Evolutionary conservation across 2,797 vertebrate genomes (phyloP).

Genomic region (Epinephelus malabaricus): DNA sequence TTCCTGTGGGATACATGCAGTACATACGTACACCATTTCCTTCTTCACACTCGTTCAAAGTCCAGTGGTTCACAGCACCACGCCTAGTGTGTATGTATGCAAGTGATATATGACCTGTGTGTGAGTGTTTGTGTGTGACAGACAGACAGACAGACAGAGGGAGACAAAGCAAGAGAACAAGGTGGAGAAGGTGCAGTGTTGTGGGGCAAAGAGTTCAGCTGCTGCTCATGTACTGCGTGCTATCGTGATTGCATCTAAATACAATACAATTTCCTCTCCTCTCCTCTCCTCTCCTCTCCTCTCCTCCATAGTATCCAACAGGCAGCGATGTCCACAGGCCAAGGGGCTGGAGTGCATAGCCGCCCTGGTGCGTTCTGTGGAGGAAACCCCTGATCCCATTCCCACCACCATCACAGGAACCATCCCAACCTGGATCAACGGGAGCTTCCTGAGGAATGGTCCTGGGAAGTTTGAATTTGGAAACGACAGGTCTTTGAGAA

Average conservation of each 20-base stretch:
- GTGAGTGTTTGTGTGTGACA: neutral
- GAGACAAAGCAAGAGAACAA: neutral
- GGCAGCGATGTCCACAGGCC: conserved; percentile 73
- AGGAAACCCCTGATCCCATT: conserved; percentile 88
- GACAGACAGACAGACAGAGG: no score
- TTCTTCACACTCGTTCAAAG: conserved; percentile 22
- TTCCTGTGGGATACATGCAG: neutral
- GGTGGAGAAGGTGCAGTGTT: neutral
- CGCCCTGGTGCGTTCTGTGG: conserved; percentile 82
- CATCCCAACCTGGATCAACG: conserved; percentile 91
- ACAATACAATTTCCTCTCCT: neutral
- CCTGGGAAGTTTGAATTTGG: conserved; percentile 96
- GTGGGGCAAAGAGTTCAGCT: conserved; percentile 23
- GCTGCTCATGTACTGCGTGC: neutral
- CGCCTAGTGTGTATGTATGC: neutral
- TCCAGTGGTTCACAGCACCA: conserved; percentile 12
- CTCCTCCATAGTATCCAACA: conserved; percentile 68
- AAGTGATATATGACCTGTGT: neutral
- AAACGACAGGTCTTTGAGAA: conserved; percentile 85
- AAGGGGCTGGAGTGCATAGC: conserved; percentile 84
- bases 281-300: neutral
- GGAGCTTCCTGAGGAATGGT: conserved; percentile 92
- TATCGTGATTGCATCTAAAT: neutral
- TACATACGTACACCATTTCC: neutral
- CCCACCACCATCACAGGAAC: conserved; percentile 84